Evolutionary conservation across 2,797 vertebrate species (phyloP).

Genomic region (Alfaro cultratus): DNA sequence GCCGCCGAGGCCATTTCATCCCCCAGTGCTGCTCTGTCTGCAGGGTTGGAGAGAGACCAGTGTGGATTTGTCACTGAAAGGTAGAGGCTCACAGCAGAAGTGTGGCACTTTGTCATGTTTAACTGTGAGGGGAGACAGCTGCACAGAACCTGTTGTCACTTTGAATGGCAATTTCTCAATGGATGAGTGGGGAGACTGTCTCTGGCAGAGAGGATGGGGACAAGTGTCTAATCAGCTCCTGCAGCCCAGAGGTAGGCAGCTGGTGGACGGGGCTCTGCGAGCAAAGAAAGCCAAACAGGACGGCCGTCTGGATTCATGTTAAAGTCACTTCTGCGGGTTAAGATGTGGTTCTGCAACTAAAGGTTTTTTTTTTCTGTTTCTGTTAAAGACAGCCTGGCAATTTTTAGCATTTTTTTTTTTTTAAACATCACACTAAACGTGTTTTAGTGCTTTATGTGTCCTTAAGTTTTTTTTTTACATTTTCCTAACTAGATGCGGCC

Average conservation of each 20-base stretch:
- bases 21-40: neutral
- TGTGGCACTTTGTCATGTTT: slow-evolving; percentile 1
- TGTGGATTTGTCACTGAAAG: neutral
- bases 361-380: neutral
- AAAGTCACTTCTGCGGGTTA: neutral
- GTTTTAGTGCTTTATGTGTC: no score
- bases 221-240: neutral
- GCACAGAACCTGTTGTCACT: slow-evolving; percentile 3
- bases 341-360: neutral
- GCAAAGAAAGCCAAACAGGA: slow-evolving; percentile 1
- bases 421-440: no score
- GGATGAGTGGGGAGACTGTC: neutral
- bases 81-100: neutral
- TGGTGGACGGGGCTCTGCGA: neutral
- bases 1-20: neutral
- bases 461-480: no score
- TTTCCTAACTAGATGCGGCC: no score
- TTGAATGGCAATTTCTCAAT: neutral
- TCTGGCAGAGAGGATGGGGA: neutral
- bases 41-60: neutral
- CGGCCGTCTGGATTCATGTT: neutral
- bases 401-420: no score
- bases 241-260: neutral
- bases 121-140: neutral
- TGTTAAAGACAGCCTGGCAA: neutral